Percentiles rank a stretch among this genome's conserved stretches.
Evolutionary conservation across 2,113 vertebrate species (phyloP).

Genomic region (Sylvilagus bachmani): DNA sequence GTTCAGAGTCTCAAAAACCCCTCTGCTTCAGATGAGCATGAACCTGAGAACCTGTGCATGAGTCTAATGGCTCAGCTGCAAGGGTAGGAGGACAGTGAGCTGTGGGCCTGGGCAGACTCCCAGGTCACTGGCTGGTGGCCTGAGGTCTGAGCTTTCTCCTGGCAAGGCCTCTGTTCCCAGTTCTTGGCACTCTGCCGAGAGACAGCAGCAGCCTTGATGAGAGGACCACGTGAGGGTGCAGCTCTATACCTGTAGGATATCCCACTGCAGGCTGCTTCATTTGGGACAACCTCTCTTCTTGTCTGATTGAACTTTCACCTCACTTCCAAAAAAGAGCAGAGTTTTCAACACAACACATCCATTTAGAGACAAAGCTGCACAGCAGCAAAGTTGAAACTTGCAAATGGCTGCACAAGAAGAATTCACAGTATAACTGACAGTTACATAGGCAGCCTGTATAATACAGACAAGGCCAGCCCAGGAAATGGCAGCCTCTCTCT

Average conservation of each 20-base stretch:
- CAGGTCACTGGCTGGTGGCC: background rate
- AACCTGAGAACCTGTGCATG: background rate
- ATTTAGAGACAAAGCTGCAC: background rate
- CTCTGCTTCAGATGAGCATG: background rate
- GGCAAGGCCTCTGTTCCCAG: background rate
- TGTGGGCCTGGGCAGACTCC: background rate
- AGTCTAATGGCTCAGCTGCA: background rate
- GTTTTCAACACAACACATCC: background rate
- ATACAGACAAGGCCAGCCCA: background rate
- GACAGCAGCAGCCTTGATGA: background rate
- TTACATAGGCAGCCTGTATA: background rate
- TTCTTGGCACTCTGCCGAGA: background rate
- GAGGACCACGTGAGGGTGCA: background rate
- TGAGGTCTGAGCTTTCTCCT: background rate
- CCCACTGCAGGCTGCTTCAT: rapidly evolving
- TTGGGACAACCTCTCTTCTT: background rate
- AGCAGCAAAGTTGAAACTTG: background rate
- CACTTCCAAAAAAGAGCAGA: background rate
- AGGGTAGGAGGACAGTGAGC: background rate
- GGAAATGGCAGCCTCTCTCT: background rate
- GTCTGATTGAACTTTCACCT: background rate
- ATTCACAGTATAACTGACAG: background rate
- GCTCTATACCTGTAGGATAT: background rate
- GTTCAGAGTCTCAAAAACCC: background rate
- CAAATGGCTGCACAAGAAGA: background rate